phyloP scores from a whole-genome alignment of 2,113 vertebrate species.

The Apteryx mantelli region DNA sequence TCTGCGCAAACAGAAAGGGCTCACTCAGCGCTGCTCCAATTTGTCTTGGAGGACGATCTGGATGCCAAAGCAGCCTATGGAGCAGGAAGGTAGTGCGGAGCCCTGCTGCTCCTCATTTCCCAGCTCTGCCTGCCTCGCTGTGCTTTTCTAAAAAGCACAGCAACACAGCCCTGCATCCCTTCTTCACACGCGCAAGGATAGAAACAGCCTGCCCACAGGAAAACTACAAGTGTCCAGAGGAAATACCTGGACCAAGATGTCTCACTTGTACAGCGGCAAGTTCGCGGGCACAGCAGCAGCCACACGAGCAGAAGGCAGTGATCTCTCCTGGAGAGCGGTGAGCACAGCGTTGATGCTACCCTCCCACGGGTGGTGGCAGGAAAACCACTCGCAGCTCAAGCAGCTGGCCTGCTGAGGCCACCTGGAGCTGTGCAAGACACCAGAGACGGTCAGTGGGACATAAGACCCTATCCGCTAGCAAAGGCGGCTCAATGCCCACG shows the following conservation, averaged over 20 bases:
- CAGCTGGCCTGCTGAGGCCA: background rate
- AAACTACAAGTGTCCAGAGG: background rate
- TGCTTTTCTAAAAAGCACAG: background rate
- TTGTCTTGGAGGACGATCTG: background rate
- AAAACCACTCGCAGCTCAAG: background rate
- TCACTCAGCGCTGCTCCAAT: accelerated
- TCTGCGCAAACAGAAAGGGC: no score
- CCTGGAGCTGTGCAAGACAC: accelerated
- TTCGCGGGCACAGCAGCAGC: background rate
- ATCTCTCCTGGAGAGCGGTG: background rate
- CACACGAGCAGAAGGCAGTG: no score
- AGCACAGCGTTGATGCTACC: background rate
- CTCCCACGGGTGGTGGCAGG: accelerated
- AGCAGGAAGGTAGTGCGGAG: background rate
- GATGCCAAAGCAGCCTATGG: no score
- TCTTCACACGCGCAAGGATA: background rate
- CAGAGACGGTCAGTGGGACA: accelerated
- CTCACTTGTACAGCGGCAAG: background rate
- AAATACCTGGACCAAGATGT: accelerated
- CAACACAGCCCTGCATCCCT: background rate
- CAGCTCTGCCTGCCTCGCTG: background rate
- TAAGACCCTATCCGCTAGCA: background rate
- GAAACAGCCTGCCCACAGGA: background rate
- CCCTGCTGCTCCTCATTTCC: background rate
- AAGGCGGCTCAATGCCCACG: background rate